Evolutionary conservation across 2,888 invertebrate species (phyloP).

Genomic region (Apamea anceps): DNA sequence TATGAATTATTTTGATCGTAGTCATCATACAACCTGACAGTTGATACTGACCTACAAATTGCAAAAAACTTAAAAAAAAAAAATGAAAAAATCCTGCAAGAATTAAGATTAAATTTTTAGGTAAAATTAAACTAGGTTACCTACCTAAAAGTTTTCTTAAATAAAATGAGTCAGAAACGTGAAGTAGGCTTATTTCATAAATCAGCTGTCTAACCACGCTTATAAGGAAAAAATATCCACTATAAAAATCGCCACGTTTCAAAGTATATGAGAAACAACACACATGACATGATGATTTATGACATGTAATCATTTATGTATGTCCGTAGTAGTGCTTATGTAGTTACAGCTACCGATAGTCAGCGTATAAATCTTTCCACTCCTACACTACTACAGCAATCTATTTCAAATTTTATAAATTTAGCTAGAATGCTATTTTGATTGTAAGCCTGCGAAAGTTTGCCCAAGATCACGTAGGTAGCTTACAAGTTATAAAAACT

Average conservation of each 20-base stretch:
- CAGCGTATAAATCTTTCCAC: constrained; percentile 37
- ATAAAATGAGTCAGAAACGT: background rate
- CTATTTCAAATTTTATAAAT: constrained; percentile 33
- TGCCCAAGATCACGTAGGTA: background rate
- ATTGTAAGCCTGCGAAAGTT: background rate
- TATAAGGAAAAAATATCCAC: background rate
- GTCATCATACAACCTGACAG: too few species aligned
- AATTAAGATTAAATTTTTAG: background rate
- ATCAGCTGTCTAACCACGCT: background rate
- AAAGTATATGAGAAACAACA: constrained; percentile 11
- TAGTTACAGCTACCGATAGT: constrained; percentile 3
- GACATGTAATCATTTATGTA: constrained; percentile 41
- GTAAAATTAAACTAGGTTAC: background rate
- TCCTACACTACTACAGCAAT: constrained; percentile 16
- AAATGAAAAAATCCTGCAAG: background rate
- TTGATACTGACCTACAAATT: too few species aligned
- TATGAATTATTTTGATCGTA: too few species aligned
- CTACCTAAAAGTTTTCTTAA: background rate
- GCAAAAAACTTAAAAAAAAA: too few species aligned
- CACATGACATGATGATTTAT: too few species aligned
- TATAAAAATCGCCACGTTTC: background rate
- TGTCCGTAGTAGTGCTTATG: constrained; percentile 17
- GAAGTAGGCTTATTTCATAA: background rate
- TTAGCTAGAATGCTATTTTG: constrained; percentile 25
- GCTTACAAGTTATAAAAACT: background rate